Percentiles rank a stretch among this genome's conserved stretches.
These are phyloP conservation scores for Sesia bembeciformis DNA, from an alignment of 2,888 invertebrate species.

Conservation along the genomic window DNA sequence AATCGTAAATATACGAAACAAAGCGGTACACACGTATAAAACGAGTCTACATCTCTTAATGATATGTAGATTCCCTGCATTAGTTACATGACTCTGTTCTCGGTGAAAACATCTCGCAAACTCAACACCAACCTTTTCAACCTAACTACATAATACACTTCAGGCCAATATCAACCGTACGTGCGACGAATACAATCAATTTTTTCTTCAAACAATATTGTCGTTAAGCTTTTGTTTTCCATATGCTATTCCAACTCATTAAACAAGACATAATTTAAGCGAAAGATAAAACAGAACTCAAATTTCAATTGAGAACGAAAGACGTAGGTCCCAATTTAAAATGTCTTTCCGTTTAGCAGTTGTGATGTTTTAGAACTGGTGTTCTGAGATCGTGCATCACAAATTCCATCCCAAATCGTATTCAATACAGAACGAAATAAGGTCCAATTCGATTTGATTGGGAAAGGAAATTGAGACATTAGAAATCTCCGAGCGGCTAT, in stretches of 20 bases:
- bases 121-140: slow-evolving; percentile 13
- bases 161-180: slow-evolving; percentile 21
- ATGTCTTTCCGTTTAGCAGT: slow-evolving; percentile 12
- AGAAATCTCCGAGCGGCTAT: slow-evolving; percentile 67
- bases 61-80: slow-evolving; percentile 73
- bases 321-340: slow-evolving; percentile 27
- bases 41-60: slow-evolving; percentile 70
- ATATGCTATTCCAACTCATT: slow-evolving; percentile 54
- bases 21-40: slow-evolving; percentile 70
- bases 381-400: slow-evolving; percentile 36
- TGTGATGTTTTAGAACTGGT: slow-evolving; percentile 30
- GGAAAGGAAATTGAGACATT: slow-evolving; percentile 65
- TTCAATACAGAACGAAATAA: slow-evolving; percentile 13
- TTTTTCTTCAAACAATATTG: slow-evolving; percentile 4
- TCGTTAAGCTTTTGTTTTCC: slow-evolving; percentile 18
- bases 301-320: slow-evolving; percentile 27
- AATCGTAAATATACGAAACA: slow-evolving; percentile 67
- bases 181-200: slow-evolving; percentile 1
- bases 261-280: slow-evolving; percentile 73
- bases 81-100: slow-evolving; percentile 73
- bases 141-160: slow-evolving; percentile 12
- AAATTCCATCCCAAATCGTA: slow-evolving; percentile 21
- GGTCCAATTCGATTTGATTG: slow-evolving; percentile 23
- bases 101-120: slow-evolving; percentile 69
- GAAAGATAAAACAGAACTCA: slow-evolving; percentile 20